Percentiles rank a stretch among this genome's conserved stretches.
Conservation (phyloP, 2,888 invertebrate species). For the Megastigmus dorsalis region DNA sequence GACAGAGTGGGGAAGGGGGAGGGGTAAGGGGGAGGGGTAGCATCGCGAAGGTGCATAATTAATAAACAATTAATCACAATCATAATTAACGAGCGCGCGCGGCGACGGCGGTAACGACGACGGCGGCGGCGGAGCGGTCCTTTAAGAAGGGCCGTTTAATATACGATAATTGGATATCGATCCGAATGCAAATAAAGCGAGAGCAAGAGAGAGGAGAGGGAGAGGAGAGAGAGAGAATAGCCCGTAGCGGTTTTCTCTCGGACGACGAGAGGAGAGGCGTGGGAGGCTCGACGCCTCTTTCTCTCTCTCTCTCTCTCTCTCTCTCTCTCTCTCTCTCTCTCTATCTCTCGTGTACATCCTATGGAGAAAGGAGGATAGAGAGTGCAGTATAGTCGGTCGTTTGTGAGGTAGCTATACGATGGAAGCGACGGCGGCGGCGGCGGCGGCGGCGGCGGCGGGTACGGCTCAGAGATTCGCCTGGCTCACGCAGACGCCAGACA, state of each 20-base stretch:
- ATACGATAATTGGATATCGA: constrained; percentile 56
- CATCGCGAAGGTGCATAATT: constrained; percentile 40
- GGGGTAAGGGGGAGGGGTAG: neutral
- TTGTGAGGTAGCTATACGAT: constrained; percentile 23
- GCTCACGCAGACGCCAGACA: constrained; percentile 62
- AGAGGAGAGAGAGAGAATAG: constrained; percentile 7
- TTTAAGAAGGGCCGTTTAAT: constrained; percentile 47
- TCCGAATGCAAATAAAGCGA: constrained; percentile 54
- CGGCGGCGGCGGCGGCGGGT: neutral
- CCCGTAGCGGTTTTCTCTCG: constrained; percentile 34
- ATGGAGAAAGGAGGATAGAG: neutral
- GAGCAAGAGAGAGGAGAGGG: constrained; percentile 18
- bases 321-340: neutral
- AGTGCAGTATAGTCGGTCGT: constrained; percentile 8
- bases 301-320: neutral
- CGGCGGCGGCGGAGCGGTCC: constrained; percentile 8
- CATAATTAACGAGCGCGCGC: constrained; percentile 47
- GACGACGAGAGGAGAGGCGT: constrained; percentile 26
- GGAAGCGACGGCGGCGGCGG: neutral
- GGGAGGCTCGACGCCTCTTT: constrained; percentile 34
- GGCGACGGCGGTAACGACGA: neutral
- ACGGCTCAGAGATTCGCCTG: constrained; percentile 19
- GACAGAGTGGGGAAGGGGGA: neutral
- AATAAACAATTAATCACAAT: constrained; percentile 54
- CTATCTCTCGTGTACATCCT: neutral